Base-by-base conservation (phyloP, 1,140 invertebrate genomes). In the Branchinecta lynchi region DNA sequence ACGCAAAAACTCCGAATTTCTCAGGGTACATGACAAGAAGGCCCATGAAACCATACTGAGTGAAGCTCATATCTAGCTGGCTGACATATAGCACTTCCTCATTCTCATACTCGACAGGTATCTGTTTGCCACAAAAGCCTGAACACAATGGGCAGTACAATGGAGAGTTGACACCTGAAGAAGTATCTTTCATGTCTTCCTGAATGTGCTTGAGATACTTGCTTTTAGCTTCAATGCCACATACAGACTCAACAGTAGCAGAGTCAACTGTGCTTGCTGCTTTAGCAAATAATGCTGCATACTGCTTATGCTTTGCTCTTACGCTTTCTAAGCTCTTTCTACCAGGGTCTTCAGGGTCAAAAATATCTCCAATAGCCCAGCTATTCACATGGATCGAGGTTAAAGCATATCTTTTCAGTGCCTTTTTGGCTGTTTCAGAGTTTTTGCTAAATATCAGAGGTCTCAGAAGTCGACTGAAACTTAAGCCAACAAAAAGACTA, bases 31-130 rank as follows among this genome's bases (percentile, higher is more conserved):
- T 71, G 0, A 92, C 74, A 0, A 85, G 82, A 67, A 87, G 85
- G 2, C 90, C 92, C 72, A 94, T 85, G 74, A 96, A 95, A 9
- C 88, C 89, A 73, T 90, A 92, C 76, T 89, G 89, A 0, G 92
- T 92, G 0, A 93, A 74, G 0, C 86, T 86, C 84, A 95, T 85
- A 72, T 93, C 90, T 71, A 86, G 82, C 77, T 96, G 92, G 0
- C 83, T 84, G 0, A 84, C 75, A 69, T 75, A 77, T 6, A 75
- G 20, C 7, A 70, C 32, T 0, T 68, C 71, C 60, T 74, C 70
- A 44, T 74, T 70, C 20, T 45, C 69, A 7, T 44, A 8, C 8
- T 71, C 70, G 21, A 70, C 15, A 67, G 17, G 66, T 17, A 15
- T 32, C 15, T 43, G 65, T 17, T 43, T 44, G 45, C 12, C 32